Evolutionary conservation across 2,797 vertebrate genomes (phyloP).

Genomic region (Otus scops): DNA sequence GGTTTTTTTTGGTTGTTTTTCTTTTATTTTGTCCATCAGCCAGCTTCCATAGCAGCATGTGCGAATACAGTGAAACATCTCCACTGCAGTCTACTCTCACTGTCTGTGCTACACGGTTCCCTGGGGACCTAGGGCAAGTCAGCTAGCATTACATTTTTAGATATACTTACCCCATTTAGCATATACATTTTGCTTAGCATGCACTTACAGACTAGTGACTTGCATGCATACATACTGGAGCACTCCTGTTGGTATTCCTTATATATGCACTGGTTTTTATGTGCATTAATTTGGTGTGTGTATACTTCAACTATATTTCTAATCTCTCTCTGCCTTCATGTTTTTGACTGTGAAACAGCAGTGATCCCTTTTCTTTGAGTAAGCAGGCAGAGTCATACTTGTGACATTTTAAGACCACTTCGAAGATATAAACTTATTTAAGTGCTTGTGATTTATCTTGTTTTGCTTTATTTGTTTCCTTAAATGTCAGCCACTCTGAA

Average conservation of each 20-base stretch:
- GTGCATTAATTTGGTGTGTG: not conserved
- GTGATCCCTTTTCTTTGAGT: not conserved
- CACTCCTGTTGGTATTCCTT: not conserved
- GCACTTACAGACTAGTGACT: not conserved
- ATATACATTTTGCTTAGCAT: not conserved
- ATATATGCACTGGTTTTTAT: not conserved
- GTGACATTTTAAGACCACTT: not conserved
- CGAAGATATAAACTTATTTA: not conserved
- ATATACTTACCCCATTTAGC: constrained; percentile 1
- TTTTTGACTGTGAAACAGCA: not conserved
- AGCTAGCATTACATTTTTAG: not conserved
- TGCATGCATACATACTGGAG: not conserved
- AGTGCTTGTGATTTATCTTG: not conserved
- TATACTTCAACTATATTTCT: not conserved
- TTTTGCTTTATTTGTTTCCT: constrained; percentile 2
- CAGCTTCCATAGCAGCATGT: not conserved
- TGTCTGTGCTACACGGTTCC: not conserved
- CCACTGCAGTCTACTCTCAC: not conserved
- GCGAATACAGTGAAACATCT: not conserved
- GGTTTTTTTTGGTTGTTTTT: not conserved
- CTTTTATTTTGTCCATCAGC: not conserved
- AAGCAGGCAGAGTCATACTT: not conserved
- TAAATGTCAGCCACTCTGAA: not conserved
- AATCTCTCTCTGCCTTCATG: not conserved
- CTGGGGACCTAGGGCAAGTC: not conserved